Evolutionary conservation across 2,888 invertebrate genomes (phyloP).

Genomic region (Elgonia sp.): DNA sequence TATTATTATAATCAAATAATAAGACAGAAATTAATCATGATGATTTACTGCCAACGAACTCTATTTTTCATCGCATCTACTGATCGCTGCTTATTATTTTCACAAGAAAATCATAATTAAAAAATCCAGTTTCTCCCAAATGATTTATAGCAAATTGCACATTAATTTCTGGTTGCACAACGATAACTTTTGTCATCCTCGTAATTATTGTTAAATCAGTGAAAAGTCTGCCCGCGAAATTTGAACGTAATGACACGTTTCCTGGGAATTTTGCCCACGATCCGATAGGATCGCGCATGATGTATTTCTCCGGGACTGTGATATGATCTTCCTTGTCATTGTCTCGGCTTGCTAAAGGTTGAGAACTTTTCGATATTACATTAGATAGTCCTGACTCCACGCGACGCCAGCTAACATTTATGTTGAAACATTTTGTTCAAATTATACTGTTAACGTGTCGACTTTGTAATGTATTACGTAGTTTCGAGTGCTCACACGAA

Average conservation of each 20-base stretch:
- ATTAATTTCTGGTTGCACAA: slow-evolving; percentile 27
- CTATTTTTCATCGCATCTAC: too few relatives aligned
- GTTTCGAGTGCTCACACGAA: background rate
- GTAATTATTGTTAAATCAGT: slow-evolving; percentile 53
- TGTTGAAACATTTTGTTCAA: slow-evolving; percentile 60
- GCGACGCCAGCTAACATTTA: slow-evolving; percentile 41
- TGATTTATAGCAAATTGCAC: slow-evolving; percentile 28
- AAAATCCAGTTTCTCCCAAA: background rate
- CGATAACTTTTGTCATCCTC: slow-evolving; percentile 43
- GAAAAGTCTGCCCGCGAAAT: slow-evolving; percentile 36
- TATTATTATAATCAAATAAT: too few relatives aligned
- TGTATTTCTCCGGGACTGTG: slow-evolving; percentile 47
- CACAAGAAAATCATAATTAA: background rate
- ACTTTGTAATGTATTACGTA: slow-evolving; percentile 32
- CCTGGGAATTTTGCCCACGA: slow-evolving; percentile 55
- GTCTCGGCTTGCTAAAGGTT: slow-evolving; percentile 51
- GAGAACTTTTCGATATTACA: slow-evolving; percentile 64
- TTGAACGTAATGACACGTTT: slow-evolving; percentile 57
- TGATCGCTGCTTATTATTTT: background rate
- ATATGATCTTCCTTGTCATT: slow-evolving; percentile 64
- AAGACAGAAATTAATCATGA: too few relatives aligned
- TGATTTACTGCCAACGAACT: too few relatives aligned
- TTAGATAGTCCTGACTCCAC: slow-evolving; percentile 40
- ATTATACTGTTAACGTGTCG: slow-evolving; percentile 41
- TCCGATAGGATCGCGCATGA: slow-evolving; percentile 44